phyloP scores from a whole-genome alignment of 1,140 invertebrate species.

The Chionoecetes opilio region DNA sequence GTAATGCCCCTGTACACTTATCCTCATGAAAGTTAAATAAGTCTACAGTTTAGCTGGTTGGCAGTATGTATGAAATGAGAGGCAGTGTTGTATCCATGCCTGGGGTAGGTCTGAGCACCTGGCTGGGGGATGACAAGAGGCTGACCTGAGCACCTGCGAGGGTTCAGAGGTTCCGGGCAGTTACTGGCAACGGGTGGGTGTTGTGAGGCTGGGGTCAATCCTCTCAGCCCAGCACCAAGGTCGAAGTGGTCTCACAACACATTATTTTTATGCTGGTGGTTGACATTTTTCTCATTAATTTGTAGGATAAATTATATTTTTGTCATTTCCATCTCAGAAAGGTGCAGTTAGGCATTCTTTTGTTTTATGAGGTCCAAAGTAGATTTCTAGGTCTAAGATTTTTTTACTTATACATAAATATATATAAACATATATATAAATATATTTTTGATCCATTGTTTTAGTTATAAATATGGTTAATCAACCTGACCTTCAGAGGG shows the following conservation, averaged over 20 bases:
- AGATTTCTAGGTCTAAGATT: slow-evolving; percentile 73
- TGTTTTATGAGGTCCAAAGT: slow-evolving; percentile 58
- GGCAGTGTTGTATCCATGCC: slow-evolving; percentile 25
- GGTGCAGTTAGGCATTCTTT: slow-evolving; percentile 72
- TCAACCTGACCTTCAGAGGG: slow-evolving; percentile 27
- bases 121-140: background rate
- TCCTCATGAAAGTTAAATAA: background rate
- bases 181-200: slow-evolving; percentile 68
- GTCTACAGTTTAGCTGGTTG: slow-evolving; percentile 25
- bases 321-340: slow-evolving; percentile 70
- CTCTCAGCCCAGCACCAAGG: slow-evolving; percentile 59
- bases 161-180: slow-evolving; percentile 58
- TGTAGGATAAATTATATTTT: slow-evolving; percentile 73
- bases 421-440: slow-evolving; percentile 75
- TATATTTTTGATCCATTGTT: slow-evolving; percentile 77
- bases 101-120: background rate
- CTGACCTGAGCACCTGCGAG: background rate
- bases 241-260: slow-evolving; percentile 65
- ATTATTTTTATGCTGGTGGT: slow-evolving; percentile 70
- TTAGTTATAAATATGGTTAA: slow-evolving; percentile 74
- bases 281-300: slow-evolving; percentile 64
- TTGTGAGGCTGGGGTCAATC: slow-evolving; percentile 48
- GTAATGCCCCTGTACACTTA: slow-evolving; percentile 15
- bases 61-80: background rate
- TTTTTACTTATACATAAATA: slow-evolving; percentile 70